Base-by-base conservation (phyloP, 2,797 vertebrate genomes). In the Leptatherina wallacei region DNA sequence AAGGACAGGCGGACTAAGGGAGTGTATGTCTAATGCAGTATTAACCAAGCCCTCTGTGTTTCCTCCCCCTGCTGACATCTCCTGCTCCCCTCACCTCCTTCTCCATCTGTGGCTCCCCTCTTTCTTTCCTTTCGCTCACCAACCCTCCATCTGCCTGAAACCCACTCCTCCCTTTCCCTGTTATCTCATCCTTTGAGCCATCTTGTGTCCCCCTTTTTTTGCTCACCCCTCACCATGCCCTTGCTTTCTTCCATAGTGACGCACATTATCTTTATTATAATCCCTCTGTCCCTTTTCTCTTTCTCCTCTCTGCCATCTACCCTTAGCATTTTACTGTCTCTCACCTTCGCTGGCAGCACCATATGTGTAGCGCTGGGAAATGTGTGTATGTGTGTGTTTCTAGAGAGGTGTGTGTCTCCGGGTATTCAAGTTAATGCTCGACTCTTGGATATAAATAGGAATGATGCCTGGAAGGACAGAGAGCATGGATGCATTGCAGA, bases 381-480 rank as follows among this genome's bases (percentile, higher is more conserved):
- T 86, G 80, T 65, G 71, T 80, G 61, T 73, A 64, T 63, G 73
- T 72, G 71, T 66, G 81, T 73, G 66, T 70, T 65, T 62, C 71
- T 40, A 24, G 16, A 62, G 71, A 44, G 36, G 49, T 81, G 74
- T 79, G 80, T 77, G 70, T 87, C 68, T 89, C 59, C 68, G 75
- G 30, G 63, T 91, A 73, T 81, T 89, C 72, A 82, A 85, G 79
- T 85, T 88, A 90, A 88, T 80, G 79, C 87, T 78, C 29, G 32
- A 86, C 84, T 82, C 77, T 87, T 80, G 78, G 86, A 89, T 93
- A 93, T 89, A 93, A 93, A 93, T 93, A 92, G 89, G 82, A 88
- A 80, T 88, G 83, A 91, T 92, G 90, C 85, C 90, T 91, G 67
- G 75, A 87, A 92, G 89, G 85, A 91, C 78, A 78, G 85, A 80